Evolutionary conservation across 2,797 vertebrate genomes (phyloP).

Genomic region (Notolabrus celidotus): DNA sequence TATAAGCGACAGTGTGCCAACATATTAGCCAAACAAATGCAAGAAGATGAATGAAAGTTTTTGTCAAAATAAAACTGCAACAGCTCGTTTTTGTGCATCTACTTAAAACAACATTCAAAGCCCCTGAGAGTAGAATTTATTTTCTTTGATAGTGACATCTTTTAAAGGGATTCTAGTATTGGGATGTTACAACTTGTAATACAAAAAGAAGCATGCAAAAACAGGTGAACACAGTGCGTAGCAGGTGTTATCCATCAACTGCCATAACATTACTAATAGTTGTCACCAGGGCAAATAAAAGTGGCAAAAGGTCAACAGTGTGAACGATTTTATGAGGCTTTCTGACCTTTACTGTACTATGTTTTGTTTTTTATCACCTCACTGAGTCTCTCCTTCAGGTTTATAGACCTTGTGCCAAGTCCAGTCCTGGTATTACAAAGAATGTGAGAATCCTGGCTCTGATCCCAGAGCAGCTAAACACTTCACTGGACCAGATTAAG

Average conservation of each 20-base stretch:
- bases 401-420: slow-evolving; percentile 54
- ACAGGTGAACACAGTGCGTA: background rate
- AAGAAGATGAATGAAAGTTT: background rate
- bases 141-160: no score
- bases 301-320: slow-evolving; percentile 22
- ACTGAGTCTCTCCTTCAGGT: slow-evolving; percentile 37
- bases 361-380: slow-evolving; percentile 39
- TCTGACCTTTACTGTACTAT: slow-evolving; percentile 41
- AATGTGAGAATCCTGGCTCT: slow-evolving; percentile 76
- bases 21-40: background rate
- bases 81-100: background rate
- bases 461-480: slow-evolving; percentile 64
- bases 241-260: slow-evolving; percentile 54
- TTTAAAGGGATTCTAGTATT: background rate
- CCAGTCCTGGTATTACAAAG: slow-evolving; percentile 59
- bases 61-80: background rate
- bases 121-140: no score
- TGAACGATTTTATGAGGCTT: slow-evolving; percentile 36
- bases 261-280: slow-evolving; percentile 19
- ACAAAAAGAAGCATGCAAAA: background rate
- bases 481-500: slow-evolving; percentile 54
- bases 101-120: background rate
- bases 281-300: background rate
- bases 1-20: background rate
- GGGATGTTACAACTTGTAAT: background rate